phyloP scores from a whole-genome alignment of 2,113 vertebrate species.

The Charina bottae region DNA sequence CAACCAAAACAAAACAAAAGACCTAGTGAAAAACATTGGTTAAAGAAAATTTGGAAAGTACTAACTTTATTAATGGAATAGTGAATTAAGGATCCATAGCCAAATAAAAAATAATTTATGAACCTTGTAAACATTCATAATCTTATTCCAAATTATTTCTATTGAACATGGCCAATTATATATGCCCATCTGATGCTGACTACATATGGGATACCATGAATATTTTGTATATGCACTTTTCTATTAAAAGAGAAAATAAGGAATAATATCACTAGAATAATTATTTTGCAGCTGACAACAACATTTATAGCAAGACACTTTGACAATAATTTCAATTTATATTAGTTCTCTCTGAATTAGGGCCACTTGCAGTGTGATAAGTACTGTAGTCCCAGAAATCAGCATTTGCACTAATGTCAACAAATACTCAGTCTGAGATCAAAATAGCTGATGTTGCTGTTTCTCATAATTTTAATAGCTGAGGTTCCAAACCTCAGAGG shows the following conservation, averaged over 20 bases:
- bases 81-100: not conserved
- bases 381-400: not conserved
- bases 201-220: not conserved
- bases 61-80: not conserved
- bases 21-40: not conserved
- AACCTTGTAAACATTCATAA: slow-evolving; percentile 2
- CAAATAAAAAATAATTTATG: not conserved
- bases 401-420: not conserved
- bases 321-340: not conserved
- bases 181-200: not conserved
- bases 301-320: not conserved
- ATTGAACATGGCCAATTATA: not conserved
- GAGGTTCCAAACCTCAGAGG: not conserved
- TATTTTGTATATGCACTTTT: not conserved
- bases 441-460: not conserved
- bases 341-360: not conserved
- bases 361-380: not conserved
- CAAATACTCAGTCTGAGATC: not conserved
- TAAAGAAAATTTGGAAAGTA: not conserved
- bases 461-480: slow-evolving; percentile 11
- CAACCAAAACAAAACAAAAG: not conserved
- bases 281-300: not conserved
- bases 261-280: not conserved
- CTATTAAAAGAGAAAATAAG: not conserved
- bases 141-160: not conserved